Evolutionary conservation across 92 coral and sea anemone genomes (phyloP).

Genomic region (Phenganax subtilis): DNA sequence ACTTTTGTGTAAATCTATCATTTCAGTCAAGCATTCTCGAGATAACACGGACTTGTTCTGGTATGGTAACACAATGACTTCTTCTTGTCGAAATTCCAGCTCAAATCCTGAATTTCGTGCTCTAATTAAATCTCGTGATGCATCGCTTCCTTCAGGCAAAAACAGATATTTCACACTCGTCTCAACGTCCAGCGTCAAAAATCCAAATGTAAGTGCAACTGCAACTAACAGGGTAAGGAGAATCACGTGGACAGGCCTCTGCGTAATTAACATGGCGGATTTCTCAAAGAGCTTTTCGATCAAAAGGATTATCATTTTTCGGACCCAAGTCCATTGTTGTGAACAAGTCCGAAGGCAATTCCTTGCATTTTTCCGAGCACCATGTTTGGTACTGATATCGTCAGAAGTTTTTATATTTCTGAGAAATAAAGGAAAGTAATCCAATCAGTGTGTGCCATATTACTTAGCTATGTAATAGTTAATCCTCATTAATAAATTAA

Average conservation of each 20-base stretch:
- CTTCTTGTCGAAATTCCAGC: background rate
- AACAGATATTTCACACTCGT: background rate
- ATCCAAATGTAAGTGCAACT: conserved; percentile 5
- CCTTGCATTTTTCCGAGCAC: no score
- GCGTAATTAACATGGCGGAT: background rate
- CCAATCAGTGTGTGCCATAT: no score
- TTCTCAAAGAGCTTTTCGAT: conserved; percentile 16
- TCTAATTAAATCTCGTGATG: background rate
- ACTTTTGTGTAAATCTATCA: conserved; percentile 12
- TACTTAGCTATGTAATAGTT: no score
- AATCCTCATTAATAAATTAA: no score
- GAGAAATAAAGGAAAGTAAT: no score
- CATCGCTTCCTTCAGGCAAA: conserved; percentile 15
- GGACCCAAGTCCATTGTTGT: background rate
- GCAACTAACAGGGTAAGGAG: background rate
- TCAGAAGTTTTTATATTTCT: no score
- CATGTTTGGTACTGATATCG: no score
- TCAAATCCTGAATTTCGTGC: background rate
- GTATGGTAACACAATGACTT: conserved; percentile 5
- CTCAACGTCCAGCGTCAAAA: background rate
- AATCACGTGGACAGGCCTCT: conserved; percentile 6
- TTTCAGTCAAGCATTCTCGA: conserved; percentile 22
- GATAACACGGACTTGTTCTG: background rate
- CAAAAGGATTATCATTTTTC: background rate
- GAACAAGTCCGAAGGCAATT: no score